Conservation (phyloP, 2,888 invertebrate species). For the Orthosia gothica region DNA sequence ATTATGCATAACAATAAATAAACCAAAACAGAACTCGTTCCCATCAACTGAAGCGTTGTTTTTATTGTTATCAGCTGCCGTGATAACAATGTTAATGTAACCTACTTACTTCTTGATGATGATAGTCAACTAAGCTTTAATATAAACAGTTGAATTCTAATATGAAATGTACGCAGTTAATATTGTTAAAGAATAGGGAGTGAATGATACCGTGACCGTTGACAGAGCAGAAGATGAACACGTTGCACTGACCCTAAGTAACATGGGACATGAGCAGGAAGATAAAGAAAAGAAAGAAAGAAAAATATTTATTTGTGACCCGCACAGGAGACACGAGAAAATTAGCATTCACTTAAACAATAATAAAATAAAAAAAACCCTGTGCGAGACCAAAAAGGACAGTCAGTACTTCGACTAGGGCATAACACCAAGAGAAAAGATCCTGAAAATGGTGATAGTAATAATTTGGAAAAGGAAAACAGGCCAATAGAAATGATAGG, state of each 20-base stretch:
- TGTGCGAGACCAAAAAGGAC: too few relatives aligned
- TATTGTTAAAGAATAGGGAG: neutral
- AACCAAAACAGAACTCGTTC: constrained; percentile 21
- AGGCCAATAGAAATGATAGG: neutral
- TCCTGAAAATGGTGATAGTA: neutral
- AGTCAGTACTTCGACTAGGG: neutral
- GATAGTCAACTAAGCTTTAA: constrained; percentile 41
- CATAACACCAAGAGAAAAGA: neutral
- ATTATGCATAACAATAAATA: neutral
- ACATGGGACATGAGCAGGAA: neutral
- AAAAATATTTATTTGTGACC: too few relatives aligned
- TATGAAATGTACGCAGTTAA: constrained; percentile 16
- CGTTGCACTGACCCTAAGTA: neutral
- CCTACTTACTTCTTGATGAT: constrained; percentile 55
- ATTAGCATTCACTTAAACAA: too few relatives aligned
- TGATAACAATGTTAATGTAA: constrained; percentile 65
- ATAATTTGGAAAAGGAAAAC: neutral
- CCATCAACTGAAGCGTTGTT: constrained; percentile 42
- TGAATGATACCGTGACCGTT: neutral
- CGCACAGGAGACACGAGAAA: too few relatives aligned
- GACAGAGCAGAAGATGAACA: neutral
- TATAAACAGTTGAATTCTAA: constrained; percentile 17
- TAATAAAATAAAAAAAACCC: too few relatives aligned
- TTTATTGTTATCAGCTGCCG: constrained; percentile 56
- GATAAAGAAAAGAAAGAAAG: neutral